Conservation (phyloP, 2,888 invertebrate species). For the Lymantria monacha region DNA sequence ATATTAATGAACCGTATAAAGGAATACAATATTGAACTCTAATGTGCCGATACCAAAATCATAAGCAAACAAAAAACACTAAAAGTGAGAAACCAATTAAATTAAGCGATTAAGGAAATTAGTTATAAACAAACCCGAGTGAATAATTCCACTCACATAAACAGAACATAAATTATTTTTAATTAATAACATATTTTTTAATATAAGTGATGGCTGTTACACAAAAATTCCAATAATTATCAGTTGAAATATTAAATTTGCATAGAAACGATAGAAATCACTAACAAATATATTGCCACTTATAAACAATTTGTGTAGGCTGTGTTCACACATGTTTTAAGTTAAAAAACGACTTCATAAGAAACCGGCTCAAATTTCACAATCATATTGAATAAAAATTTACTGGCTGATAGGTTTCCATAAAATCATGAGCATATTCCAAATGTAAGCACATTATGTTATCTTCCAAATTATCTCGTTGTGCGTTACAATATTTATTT, state of each 20-base stretch:
- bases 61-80: slow-evolving; percentile 23
- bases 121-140: slow-evolving; percentile 21
- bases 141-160: slow-evolving; percentile 15
- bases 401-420: slow-evolving; percentile 69
- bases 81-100: slow-evolving; percentile 18
- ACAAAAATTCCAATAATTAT: slow-evolving; percentile 26
- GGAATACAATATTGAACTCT: slow-evolving; percentile 5
- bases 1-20: slow-evolving; percentile 5
- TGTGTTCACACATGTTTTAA: slow-evolving; percentile 20
- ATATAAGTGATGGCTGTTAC: slow-evolving; percentile 17
- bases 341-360: slow-evolving; percentile 9
- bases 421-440: slow-evolving; percentile 80
- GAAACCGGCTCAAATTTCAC: slow-evolving; percentile 9
- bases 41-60: slow-evolving; percentile 17
- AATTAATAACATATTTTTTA: slow-evolving; percentile 23
- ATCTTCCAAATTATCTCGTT: slow-evolving; percentile 76
- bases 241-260: slow-evolving; percentile 24
- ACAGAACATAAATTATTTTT: slow-evolving; percentile 6
- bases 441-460: slow-evolving; percentile 82
- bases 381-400: slow-evolving; percentile 30
- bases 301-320: slow-evolving; percentile 21
- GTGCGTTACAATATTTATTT: slow-evolving; percentile 80
- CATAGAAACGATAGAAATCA: slow-evolving; percentile 22
- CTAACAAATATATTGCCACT: slow-evolving; percentile 18
- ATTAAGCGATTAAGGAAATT: slow-evolving; percentile 27